Conservation (phyloP, 2,888 invertebrate genomes). For the Cataglyphis altisquamis region DNA sequence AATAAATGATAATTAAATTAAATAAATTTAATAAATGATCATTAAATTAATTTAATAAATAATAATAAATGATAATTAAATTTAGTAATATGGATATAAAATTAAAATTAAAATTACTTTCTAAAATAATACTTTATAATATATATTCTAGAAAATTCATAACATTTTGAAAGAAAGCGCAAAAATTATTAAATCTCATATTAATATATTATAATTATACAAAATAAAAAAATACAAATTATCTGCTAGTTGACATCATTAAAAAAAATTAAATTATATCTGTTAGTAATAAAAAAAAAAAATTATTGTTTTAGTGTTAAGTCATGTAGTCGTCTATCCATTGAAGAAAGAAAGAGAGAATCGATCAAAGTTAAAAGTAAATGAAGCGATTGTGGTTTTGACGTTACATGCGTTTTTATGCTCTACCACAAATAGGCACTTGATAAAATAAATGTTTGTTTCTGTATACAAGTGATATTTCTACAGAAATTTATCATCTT, state of each 20-base stretch:
- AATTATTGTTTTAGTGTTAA: not conserved
- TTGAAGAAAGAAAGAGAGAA: too few species aligned
- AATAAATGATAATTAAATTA: not conserved
- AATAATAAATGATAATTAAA: too few species aligned
- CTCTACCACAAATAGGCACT: slow-evolving; percentile 7
- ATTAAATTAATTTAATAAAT: not conserved
- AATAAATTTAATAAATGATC: not conserved
- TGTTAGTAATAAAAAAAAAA: not conserved
- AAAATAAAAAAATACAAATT: not conserved
- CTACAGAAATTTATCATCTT: slow-evolving; percentile 14
- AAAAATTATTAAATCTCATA: not conserved
- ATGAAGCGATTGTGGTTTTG: not conserved
- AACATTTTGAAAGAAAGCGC: not conserved
- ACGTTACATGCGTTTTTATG: too few species aligned
- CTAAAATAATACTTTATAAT: too few species aligned
- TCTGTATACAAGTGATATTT: slow-evolving; percentile 8
- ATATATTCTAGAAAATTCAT: too few species aligned
- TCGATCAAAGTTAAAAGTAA: not conserved
- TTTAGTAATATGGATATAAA: not conserved
- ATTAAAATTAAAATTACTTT: not conserved
- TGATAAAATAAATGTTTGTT: slow-evolving; percentile 28
- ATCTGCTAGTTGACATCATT: not conserved
- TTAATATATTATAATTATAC: not conserved
- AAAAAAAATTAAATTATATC: not conserved
- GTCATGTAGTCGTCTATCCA: not conserved